phyloP scores from a whole-genome alignment of 2,797 vertebrate genomes.

The Calcarius lapponicus region DNA sequence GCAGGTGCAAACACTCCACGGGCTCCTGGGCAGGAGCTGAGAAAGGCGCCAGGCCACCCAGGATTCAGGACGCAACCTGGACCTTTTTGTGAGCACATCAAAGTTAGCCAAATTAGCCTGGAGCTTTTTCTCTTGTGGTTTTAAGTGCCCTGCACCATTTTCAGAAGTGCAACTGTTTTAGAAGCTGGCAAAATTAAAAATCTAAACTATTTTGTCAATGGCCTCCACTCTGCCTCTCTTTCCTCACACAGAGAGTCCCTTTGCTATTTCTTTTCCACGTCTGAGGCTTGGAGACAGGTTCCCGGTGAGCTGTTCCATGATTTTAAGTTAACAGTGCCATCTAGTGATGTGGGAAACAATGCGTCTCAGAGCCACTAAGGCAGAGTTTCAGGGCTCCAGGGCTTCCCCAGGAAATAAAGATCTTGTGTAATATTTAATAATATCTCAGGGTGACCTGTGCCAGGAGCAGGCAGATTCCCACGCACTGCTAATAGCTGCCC shows the following conservation, averaged over 20 bases:
- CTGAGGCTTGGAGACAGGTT: background rate
- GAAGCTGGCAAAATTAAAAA: background rate
- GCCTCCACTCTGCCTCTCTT: background rate
- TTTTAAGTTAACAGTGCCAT: slow-evolving; percentile 54
- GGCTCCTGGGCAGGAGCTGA: background rate
- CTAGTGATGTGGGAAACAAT: background rate
- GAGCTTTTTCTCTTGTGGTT: background rate
- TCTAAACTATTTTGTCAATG: background rate
- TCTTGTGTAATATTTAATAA: background rate
- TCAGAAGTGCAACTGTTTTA: background rate
- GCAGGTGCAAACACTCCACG: background rate
- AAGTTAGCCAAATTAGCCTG: background rate
- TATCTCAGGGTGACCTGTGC: background rate
- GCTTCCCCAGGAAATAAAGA: background rate
- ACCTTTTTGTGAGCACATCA: background rate
- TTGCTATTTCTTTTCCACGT: background rate
- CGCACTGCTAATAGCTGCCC: background rate
- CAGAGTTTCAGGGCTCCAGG: background rate
- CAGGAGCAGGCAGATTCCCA: background rate
- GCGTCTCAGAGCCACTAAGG: background rate
- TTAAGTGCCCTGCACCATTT: background rate
- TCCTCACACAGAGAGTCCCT: background rate
- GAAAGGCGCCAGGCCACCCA: background rate
- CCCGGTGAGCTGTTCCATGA: background rate
- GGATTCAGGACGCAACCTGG: background rate